phyloP scores from a whole-genome alignment of 2,113 vertebrate genomes.

The Sus scrofa region T2T-Sscrofa CM000812.6:186712001-186712500 shows the following conservation, averaged over 20 bases:
- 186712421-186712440: not conserved
- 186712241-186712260: not conserved
- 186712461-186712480: not conserved
- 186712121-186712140: not conserved
- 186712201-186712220: not conserved
- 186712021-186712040: not conserved
- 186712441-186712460: not conserved
- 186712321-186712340: constrained; percentile 1
- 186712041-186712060: not conserved
- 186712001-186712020: not conserved
- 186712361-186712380: not conserved
- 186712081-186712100: not conserved
- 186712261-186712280: not conserved
- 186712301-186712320: not conserved
- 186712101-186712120: not conserved
- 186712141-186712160: not conserved
- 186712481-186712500: not conserved
- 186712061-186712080: not conserved
- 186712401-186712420: not conserved
- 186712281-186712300: not conserved
- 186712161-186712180: not conserved
- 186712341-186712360: not conserved
- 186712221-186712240: not conserved
- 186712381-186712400: not conserved
- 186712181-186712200: not conserved